phyloP scores from a whole-genome alignment of 2,888 invertebrate genomes.

The Mimas tiliae region DNA sequence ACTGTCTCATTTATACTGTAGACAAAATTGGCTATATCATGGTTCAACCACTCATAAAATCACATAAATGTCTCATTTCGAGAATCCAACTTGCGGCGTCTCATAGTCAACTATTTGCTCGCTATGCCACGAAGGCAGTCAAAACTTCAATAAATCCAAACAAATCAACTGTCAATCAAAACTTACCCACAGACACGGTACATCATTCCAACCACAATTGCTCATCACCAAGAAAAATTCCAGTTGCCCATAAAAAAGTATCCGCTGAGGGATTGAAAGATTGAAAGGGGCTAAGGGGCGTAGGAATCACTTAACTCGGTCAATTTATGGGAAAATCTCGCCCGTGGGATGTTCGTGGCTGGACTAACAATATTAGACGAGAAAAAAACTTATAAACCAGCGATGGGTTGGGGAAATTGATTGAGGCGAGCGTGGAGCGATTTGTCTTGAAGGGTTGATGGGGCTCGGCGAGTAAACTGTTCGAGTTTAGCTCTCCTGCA shows the following conservation, averaged over 20 bases:
- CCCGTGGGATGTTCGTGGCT: slow-evolving; percentile 78
- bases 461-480: neutral
- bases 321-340: slow-evolving; percentile 81
- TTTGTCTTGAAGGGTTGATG: slow-evolving; percentile 21
- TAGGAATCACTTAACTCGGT: slow-evolving; percentile 76
- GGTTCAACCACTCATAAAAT: too few relatives aligned
- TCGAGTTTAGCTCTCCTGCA: too few relatives aligned
- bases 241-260: slow-evolving; percentile 28
- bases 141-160: neutral
- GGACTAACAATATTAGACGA: slow-evolving; percentile 80
- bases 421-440: slow-evolving; percentile 33
- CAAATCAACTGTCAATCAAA: slow-evolving; percentile 6
- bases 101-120: too few relatives aligned
- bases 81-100: too few relatives aligned
- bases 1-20: too few relatives aligned
- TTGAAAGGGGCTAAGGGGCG: slow-evolving; percentile 66
- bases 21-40: too few relatives aligned
- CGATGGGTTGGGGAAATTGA: slow-evolving; percentile 51
- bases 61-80: too few relatives aligned
- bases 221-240: slow-evolving; percentile 21
- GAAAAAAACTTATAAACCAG: slow-evolving; percentile 73
- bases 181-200: neutral
- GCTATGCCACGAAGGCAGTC: too few relatives aligned
- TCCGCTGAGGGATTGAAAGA: slow-evolving; percentile 74
- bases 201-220: slow-evolving; percentile 21